Percentiles rank a stretch among this genome's conserved stretches.
These are phyloP conservation scores for Glaucidium brasilianum DNA, from an alignment of 2,113 vertebrate species.

Conservation along the genomic window DNA sequence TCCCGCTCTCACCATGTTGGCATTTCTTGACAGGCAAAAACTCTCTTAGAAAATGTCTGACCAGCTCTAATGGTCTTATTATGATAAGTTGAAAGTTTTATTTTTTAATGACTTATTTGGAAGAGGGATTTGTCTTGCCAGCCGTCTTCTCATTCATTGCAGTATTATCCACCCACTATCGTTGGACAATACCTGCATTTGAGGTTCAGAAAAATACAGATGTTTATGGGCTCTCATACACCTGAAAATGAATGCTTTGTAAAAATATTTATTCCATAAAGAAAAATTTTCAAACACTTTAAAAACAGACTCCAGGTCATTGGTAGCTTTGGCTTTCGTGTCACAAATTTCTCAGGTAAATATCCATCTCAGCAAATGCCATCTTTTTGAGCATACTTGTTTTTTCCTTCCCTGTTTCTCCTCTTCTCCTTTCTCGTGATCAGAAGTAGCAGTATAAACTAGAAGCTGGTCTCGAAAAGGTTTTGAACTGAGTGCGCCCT, in stretches of 20 bases:
- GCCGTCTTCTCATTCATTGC: not conserved
- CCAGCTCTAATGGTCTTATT: not conserved
- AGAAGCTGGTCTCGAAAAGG: slow-evolving; percentile 22
- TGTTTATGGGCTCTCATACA: not conserved
- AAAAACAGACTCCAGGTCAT: not conserved
- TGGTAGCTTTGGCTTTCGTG: not conserved
- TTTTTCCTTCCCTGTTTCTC: slow-evolving; percentile 19
- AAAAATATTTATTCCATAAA: not conserved
- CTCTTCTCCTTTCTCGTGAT: slow-evolving; percentile 14
- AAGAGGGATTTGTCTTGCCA: not conserved
- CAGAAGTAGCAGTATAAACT: slow-evolving; percentile 30
- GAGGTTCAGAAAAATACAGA: slow-evolving; percentile 13
- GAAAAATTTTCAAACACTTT: not conserved
- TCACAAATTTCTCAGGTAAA: not conserved
- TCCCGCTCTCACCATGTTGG: not conserved
- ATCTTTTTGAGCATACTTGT: not conserved
- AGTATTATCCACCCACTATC: not conserved
- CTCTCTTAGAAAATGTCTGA: slow-evolving; percentile 13
- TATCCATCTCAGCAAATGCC: not conserved
- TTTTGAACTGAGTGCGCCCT: slow-evolving; percentile 77
- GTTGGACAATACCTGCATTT: not conserved
- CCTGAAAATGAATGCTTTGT: slow-evolving; percentile 9
- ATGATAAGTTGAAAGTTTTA: not conserved
- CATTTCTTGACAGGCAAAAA: not conserved
- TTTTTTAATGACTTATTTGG: not conserved